Evolutionary conservation across 2,797 vertebrate species (phyloP).

Genomic region (Mormyrus hasselquistii): DNA sequence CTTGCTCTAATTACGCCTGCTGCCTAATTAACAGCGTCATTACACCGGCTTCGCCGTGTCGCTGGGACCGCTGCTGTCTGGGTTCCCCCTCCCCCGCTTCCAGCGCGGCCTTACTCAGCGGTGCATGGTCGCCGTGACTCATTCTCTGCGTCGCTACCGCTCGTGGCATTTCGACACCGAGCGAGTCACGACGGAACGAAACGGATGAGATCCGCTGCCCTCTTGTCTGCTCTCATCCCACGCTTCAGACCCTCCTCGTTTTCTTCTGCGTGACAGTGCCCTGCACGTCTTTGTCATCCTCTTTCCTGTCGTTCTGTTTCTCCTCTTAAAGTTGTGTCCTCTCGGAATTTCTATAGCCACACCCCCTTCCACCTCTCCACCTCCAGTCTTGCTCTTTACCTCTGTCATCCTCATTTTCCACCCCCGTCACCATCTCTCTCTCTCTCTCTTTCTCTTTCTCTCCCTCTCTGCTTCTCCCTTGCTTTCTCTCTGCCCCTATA

Average conservation of each 20-base stretch:
- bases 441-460: slow-evolving; percentile 9
- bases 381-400: neutral
- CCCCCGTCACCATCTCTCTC: neutral
- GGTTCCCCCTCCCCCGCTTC: slow-evolving; percentile 27
- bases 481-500: slow-evolving; percentile 1
- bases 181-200: slow-evolving; percentile 19
- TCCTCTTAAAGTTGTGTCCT: neutral
- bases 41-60: slow-evolving; percentile 62
- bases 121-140: slow-evolving; percentile 56
- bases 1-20: slow-evolving; percentile 55
- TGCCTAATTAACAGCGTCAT: slow-evolving; percentile 67
- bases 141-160: slow-evolving; percentile 25
- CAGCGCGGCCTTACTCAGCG: slow-evolving; percentile 44
- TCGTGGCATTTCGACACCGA: slow-evolving; percentile 26
- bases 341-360: neutral
- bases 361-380: slow-evolving; percentile 22
- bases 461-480: slow-evolving; percentile 7
- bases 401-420: slow-evolving; percentile 19
- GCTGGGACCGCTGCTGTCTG: slow-evolving; percentile 47
- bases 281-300: slow-evolving; percentile 31
- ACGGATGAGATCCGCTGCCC: neutral
- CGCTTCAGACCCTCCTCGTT: neutral
- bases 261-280: neutral
- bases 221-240: neutral
- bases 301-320: slow-evolving; percentile 33